A percentile compares a stretch with the other conserved stretches of the same genome.
phyloP scores from a whole-genome alignment of 2,113 vertebrate genomes.

The Alexandromys fortis region DNA sequence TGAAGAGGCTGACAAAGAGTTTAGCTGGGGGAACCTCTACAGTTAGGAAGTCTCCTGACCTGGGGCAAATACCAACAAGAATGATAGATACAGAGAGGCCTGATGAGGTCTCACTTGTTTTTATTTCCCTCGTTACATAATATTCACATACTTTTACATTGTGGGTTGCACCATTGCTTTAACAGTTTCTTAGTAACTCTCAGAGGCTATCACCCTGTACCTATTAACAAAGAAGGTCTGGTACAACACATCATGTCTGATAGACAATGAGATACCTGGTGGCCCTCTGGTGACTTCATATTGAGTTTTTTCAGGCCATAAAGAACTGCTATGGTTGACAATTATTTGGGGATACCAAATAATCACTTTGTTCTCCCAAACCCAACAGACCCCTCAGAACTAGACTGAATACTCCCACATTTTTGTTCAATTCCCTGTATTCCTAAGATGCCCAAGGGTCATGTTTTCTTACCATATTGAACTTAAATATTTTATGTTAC shows the following conservation, averaged over 20 bases:
- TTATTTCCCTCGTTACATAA: background rate
- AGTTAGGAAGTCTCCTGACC: background rate
- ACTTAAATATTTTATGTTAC: slow-evolving; percentile 50
- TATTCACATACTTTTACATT: background rate
- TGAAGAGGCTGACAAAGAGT: background rate
- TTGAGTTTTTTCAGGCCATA: background rate
- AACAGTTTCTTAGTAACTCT: background rate
- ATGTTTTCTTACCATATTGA: slow-evolving; percentile 27
- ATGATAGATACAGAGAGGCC: background rate
- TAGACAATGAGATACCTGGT: background rate
- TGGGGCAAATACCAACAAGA: background rate
- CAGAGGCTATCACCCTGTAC: background rate
- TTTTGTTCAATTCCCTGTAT: background rate
- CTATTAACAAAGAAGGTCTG: background rate
- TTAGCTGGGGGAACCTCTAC: background rate
- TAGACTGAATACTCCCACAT: slow-evolving; percentile 5
- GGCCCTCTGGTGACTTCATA: background rate
- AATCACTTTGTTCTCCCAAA: background rate
- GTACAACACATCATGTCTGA: background rate
- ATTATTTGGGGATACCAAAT: background rate
- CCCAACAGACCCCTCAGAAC: background rate
- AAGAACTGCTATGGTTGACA: background rate
- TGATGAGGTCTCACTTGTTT: background rate
- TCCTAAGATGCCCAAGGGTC: slow-evolving; percentile 36
- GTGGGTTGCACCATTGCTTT: background rate